Conservation (phyloP, 2,797 vertebrate genomes). For the Monodelphis domestica region DNA sequence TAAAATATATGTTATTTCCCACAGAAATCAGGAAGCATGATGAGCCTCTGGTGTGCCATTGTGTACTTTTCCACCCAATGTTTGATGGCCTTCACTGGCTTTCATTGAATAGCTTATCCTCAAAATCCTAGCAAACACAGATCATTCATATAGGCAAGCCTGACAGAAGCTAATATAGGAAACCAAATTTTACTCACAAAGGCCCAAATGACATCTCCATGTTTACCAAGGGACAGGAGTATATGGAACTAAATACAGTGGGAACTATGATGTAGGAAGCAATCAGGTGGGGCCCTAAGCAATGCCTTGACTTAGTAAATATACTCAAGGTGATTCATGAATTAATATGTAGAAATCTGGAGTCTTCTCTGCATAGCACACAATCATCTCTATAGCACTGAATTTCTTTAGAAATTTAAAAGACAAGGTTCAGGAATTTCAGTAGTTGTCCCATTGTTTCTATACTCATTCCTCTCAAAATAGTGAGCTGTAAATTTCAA, state of each 20-base stretch:
- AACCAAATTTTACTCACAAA: slow-evolving; percentile 38
- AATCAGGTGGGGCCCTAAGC: background rate
- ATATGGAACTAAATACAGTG: slow-evolving; percentile 14
- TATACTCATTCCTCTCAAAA: background rate
- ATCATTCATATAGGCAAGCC: slow-evolving; percentile 41
- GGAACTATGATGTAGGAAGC: slow-evolving; percentile 17
- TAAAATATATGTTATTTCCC: slow-evolving; percentile 49
- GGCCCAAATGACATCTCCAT: slow-evolving; percentile 29
- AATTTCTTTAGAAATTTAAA: slow-evolving; percentile 40
- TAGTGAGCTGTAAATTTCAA: background rate
- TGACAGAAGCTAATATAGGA: slow-evolving; percentile 37
- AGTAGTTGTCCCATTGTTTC: slow-evolving; percentile 6
- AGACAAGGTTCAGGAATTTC: slow-evolving; percentile 35
- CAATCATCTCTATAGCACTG: slow-evolving; percentile 6
- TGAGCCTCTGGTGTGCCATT: slow-evolving; percentile 16
- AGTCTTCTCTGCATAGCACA: background rate
- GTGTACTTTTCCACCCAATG: slow-evolving; percentile 11
- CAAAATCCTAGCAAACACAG: background rate
- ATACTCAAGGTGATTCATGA: background rate
- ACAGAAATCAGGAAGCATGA: slow-evolving; percentile 57
- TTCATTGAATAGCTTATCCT: slow-evolving; percentile 36
- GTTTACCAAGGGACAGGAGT: slow-evolving; percentile 42
- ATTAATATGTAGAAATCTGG: background rate
- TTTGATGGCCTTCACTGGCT: slow-evolving; percentile 54
- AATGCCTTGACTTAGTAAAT: slow-evolving; percentile 42